Evolutionary conservation across 1,140 invertebrate species (phyloP).

Genomic region (Heliconius nattereri): DNA sequence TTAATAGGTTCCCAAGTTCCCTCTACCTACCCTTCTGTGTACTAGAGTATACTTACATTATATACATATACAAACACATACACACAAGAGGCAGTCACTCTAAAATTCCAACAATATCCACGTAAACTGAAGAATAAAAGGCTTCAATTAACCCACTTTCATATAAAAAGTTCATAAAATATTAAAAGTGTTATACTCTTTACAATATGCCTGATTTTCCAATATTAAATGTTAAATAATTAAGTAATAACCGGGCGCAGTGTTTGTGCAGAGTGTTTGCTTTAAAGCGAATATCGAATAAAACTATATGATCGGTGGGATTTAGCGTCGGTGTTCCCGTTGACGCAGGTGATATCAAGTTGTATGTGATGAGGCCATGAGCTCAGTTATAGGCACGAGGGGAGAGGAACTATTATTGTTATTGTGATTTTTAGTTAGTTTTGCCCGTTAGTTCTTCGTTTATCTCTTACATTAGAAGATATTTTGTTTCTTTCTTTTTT

Average conservation of each 20-base stretch:
- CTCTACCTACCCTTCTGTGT: too few species aligned
- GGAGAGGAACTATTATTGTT: neutral
- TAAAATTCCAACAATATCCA: neutral
- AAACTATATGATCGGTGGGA: conserved; percentile 48
- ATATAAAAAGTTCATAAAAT: conserved; percentile 13
- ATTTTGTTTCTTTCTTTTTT: too few species aligned
- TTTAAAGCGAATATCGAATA: conserved; percentile 34
- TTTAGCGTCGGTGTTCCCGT: conserved; percentile 33
- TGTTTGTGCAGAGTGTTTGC: conserved; percentile 37
- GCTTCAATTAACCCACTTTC: conserved; percentile 2
- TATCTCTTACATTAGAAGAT: too few species aligned
- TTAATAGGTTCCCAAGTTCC: too few species aligned
- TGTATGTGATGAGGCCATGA: neutral
- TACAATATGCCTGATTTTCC: conserved; percentile 39
- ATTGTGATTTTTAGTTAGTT: too few species aligned
- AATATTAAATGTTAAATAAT: conserved; percentile 49
- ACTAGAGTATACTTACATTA: too few species aligned
- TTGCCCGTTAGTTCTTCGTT: too few species aligned
- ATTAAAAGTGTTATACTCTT: conserved; percentile 15
- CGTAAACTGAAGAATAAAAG: conserved; percentile 8
- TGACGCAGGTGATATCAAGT: too few species aligned
- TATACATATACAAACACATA: too few species aligned
- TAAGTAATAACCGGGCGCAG: conserved; percentile 42
- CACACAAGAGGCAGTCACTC: neutral
- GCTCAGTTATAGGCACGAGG: neutral